Conservation (phyloP, 2,888 invertebrate genomes). For the Tinea semifulvella region DNA sequence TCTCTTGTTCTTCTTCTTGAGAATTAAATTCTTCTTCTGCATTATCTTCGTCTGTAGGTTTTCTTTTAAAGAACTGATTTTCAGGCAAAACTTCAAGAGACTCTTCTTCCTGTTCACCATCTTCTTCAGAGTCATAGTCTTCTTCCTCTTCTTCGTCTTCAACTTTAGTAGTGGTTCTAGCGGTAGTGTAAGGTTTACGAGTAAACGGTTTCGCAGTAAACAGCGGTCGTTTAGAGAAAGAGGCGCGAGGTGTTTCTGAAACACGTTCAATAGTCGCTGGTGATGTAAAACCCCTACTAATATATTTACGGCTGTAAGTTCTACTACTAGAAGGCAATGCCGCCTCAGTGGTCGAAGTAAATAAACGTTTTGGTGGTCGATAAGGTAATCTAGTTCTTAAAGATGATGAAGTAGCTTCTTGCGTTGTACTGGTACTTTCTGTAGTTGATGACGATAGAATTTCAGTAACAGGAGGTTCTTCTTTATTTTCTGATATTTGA, state of each 20-base stretch:
- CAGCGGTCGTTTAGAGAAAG: slow-evolving; percentile 40
- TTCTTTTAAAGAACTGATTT: slow-evolving; percentile 50
- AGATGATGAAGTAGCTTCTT: slow-evolving; percentile 27
- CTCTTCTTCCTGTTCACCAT: slow-evolving; percentile 48
- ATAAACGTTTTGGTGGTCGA: slow-evolving; percentile 44
- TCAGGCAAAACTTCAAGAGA: slow-evolving; percentile 51
- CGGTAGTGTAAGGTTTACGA: slow-evolving; percentile 48
- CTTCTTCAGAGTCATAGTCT: slow-evolving; percentile 32
- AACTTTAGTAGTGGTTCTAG: slow-evolving; percentile 44
- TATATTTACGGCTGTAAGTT: slow-evolving; percentile 58
- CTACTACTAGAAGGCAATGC: slow-evolving; percentile 42
- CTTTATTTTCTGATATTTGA: slow-evolving; percentile 21
- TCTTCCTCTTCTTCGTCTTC: slow-evolving; percentile 46
- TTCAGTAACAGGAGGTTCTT: slow-evolving; percentile 18
- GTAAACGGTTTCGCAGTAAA: slow-evolving; percentile 41
- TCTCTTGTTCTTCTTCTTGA: slow-evolving; percentile 19
- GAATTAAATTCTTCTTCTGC: slow-evolving; percentile 24
- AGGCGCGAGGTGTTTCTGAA: slow-evolving; percentile 32
- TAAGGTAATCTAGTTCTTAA: slow-evolving; percentile 45
- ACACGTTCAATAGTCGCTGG: slow-evolving; percentile 44
- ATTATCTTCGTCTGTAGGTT: slow-evolving; percentile 31
- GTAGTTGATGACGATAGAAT: slow-evolving; percentile 22
- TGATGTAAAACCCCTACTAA: slow-evolving; percentile 55
- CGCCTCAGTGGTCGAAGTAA: slow-evolving; percentile 51
- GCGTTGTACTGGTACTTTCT: slow-evolving; percentile 32